These are phyloP conservation scores for Vespertilio murinus DNA, from an alignment of 2,797 vertebrate genomes.

Conservation along the genomic window DNA sequence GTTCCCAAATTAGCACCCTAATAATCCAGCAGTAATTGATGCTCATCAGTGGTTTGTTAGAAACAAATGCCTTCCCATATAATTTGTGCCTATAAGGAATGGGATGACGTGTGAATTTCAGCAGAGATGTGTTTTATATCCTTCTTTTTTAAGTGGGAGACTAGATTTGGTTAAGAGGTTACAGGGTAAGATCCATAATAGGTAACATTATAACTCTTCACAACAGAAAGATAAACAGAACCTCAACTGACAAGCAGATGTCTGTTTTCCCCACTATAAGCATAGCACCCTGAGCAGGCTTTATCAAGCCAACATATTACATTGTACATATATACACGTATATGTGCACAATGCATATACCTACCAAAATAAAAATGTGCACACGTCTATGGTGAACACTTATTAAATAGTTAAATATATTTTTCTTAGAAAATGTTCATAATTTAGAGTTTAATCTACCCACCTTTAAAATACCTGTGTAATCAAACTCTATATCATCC, in stretches of 20 bases:
- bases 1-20: constrained; percentile 47
- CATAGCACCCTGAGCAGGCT: neutral
- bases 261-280: neutral
- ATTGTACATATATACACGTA: neutral
- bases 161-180: neutral
- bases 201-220: neutral
- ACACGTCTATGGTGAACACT: neutral
- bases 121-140: neutral
- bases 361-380: neutral
- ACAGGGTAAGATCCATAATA: neutral
- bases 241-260: neutral
- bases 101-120: neutral
- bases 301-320: neutral
- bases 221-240: neutral
- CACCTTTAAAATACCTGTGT: neutral
- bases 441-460: neutral
- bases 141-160: neutral
- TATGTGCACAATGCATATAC: neutral
- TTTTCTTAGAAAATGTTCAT: neutral
- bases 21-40: neutral
- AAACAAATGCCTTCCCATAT: constrained; percentile 30
- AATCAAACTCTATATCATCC: neutral
- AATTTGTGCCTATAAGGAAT: neutral
- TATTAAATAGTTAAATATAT: neutral
- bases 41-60: neutral